Base-by-base conservation (phyloP, 1,140 invertebrate species). In the Holotrichia oblita region DNA sequence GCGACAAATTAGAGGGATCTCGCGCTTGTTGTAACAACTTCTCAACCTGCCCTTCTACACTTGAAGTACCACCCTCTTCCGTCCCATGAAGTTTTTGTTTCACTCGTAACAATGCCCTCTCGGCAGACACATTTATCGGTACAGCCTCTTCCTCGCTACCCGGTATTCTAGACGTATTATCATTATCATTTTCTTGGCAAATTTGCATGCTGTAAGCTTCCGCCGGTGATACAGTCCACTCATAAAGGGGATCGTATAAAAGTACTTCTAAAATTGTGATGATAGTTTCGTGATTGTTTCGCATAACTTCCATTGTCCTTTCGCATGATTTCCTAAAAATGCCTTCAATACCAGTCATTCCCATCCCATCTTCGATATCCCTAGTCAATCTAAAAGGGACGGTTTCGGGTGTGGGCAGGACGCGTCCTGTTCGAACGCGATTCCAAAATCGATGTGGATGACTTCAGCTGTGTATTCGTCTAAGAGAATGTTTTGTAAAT, bases 391-490 rank as follows among this genome's bases (percentile, higher is more conserved):
- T 91, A 86, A 99, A 99, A 0, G 98, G 97, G 40, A 99, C 93
- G 0, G 94, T 96, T 89, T 99, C 98, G 2, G 93, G 94, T 9
- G 95, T 95, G 0, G 93, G 93, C 44, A 98, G 87, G n/a, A 95
- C 91, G 85, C 92, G 93, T 0, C 97, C 89, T 97, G 95, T 82
- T 99, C 98, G 89, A 99, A 99, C 9, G 97, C 97, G 82, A 98
- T 95, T 22, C 97, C 96, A 84, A 98, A 94, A 90, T 99, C 97
- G 84, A 99, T 98, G 84, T 98, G 97, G 78, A 98, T 92, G 0
- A 99, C 90, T 91, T 98, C 96, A 8, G 95, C 97, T 10, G 95
- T 96, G 17, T 87, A 89, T 83, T 93, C 91, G 85, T 99, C 97
- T 77, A 99, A 92, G 7, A 99, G 89, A 81, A 99, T 98, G 86